A percentile compares a stretch with the other conserved stretches of the same genome.
Evolutionary conservation across 2,113 vertebrate species (phyloP).

Genomic region (Tinamus guttatus): DNA sequence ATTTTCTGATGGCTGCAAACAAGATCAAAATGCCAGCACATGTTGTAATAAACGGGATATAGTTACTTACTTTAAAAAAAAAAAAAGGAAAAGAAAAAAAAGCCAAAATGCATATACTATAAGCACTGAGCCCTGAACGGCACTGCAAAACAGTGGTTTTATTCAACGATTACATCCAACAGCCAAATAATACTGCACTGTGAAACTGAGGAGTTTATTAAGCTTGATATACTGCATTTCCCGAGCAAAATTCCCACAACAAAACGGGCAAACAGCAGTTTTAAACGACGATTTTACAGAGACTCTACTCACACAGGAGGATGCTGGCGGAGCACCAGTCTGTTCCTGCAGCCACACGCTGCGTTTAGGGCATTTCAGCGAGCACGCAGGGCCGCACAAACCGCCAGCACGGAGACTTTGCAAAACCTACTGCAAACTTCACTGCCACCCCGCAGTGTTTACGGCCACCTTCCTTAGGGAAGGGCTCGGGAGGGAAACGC

Average conservation of each 20-base stretch:
- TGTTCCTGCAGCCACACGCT: not conserved
- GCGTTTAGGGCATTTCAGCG: not conserved
- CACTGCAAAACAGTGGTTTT: slow-evolving; percentile 11
- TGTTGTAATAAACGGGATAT: not conserved
- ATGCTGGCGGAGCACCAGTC: not conserved
- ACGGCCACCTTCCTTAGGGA: not conserved
- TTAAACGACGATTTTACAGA: not conserved
- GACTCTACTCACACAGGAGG: not conserved
- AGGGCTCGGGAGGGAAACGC: no score
- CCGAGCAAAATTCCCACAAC: not conserved
- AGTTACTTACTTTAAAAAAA: not conserved
- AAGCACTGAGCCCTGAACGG: not conserved
- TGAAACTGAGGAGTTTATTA: slow-evolving; percentile 31
- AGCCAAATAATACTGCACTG: slow-evolving; percentile 9
- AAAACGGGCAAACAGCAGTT: slow-evolving; percentile 12
- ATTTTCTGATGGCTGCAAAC: not conserved
- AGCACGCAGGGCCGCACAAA: not conserved
- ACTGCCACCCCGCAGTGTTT: not conserved
- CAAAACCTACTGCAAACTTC: slow-evolving; percentile 48
- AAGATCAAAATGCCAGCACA: not conserved
- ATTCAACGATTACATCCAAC: slow-evolving; percentile 12
- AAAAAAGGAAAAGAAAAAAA: not conserved
- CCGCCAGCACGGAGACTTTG: not conserved
- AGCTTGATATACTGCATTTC: slow-evolving; percentile 15
- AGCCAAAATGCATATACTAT: not conserved